These are phyloP conservation scores for Eilema caniola DNA, from an alignment of 2,888 invertebrate species.

Conservation along the genomic window DNA sequence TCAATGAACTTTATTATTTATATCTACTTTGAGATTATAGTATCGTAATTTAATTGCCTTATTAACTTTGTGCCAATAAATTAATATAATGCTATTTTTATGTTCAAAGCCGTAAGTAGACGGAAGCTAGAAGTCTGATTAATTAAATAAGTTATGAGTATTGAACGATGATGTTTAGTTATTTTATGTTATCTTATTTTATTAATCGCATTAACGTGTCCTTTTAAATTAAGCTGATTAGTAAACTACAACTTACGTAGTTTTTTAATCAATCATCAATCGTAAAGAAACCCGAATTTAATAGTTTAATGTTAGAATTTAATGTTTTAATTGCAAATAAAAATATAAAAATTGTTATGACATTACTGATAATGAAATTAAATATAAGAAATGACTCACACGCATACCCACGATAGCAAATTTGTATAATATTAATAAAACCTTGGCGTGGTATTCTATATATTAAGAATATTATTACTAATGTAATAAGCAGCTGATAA, in stretches of 20 bases:
- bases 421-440: too few species aligned
- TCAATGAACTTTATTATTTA: slow-evolving; percentile 8
- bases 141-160: neutral
- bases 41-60: slow-evolving; percentile 6
- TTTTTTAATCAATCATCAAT: too few species aligned
- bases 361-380: neutral
- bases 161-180: neutral
- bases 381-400: too few species aligned
- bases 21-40: neutral
- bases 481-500: neutral
- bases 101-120: neutral
- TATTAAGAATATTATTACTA: neutral
- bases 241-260: too few species aligned
- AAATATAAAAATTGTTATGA: neutral
- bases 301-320: too few species aligned
- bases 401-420: too few species aligned
- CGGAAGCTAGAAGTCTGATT: neutral
- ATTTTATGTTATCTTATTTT: too few species aligned
- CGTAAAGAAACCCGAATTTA: too few species aligned
- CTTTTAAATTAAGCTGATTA: neutral
- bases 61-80: neutral
- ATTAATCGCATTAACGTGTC: neutral
- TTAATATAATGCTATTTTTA: neutral
- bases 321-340: neutral
- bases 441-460: too few species aligned